Evolutionary conservation across 2,113 vertebrate species (phyloP).

Genomic region (Saccopteryx leptura): DNA sequence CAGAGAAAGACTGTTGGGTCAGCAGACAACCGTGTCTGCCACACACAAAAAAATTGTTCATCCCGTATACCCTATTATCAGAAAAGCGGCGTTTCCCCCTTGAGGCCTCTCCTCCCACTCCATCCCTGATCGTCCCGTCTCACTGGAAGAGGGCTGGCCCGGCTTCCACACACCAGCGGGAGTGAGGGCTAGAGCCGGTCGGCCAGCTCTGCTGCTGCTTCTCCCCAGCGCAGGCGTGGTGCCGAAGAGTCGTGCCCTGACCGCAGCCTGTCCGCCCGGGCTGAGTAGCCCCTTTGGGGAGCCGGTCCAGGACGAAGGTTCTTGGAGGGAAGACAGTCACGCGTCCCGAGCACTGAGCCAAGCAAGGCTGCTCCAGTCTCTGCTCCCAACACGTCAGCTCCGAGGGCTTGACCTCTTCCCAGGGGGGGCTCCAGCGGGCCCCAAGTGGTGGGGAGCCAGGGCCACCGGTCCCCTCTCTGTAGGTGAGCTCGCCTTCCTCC

Average conservation of each 20-base stretch:
- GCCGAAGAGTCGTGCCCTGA: background rate
- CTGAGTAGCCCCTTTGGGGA: background rate
- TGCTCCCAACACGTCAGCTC: background rate
- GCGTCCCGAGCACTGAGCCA: background rate
- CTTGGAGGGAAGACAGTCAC: background rate
- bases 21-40: background rate
- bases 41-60: background rate
- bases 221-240: background rate
- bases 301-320: background rate
- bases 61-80: background rate
- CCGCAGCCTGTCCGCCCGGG: too few relatives aligned
- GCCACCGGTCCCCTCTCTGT: background rate
- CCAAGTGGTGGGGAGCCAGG: background rate
- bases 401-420: background rate
- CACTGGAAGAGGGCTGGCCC: background rate
- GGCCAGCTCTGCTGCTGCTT: background rate
- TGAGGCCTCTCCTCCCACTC: accelerated
- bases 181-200: background rate
- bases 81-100: background rate
- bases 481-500: background rate
- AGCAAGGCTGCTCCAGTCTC: background rate
- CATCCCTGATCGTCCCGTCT: background rate
- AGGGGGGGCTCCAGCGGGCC: background rate
- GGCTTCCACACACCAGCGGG: too few relatives aligned
- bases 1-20: background rate